Percentiles rank a stretch among this genome's conserved stretches.
Evolutionary conservation across 2,888 invertebrate genomes (phyloP).

Genomic region (Aporophyla nigra): DNA sequence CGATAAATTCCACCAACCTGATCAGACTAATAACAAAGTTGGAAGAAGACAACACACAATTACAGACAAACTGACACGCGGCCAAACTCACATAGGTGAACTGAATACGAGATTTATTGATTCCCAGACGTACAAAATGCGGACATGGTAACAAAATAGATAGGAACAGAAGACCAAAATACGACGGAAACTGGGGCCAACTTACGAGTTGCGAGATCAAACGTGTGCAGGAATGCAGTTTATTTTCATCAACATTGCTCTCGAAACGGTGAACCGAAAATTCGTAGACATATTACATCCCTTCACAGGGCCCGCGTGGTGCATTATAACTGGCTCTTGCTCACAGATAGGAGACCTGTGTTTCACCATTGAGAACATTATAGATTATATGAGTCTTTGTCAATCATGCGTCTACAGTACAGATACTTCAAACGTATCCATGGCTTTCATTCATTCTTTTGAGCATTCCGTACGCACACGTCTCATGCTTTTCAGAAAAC

Average conservation of each 20-base stretch:
- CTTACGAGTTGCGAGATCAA: neutral
- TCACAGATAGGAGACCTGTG: neutral
- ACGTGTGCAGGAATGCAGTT: neutral
- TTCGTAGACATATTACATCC: neutral
- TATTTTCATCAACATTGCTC: neutral
- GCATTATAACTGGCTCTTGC: neutral
- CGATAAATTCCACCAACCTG: constrained; percentile 22
- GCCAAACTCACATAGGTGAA: constrained; percentile 52
- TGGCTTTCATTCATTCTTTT: neutral
- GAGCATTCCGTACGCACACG: no score
- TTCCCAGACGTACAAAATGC: constrained; percentile 61
- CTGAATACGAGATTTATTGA: constrained; percentile 70
- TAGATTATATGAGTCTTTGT: neutral
- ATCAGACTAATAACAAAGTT: constrained; percentile 62
- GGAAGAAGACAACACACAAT: constrained; percentile 60
- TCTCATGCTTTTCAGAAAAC: no score
- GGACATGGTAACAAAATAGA: neutral
- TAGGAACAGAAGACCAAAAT: neutral
- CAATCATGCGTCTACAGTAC: no score
- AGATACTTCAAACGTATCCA: neutral
- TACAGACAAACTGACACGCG: constrained; percentile 61
- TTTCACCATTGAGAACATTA: neutral
- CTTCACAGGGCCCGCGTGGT: no score
- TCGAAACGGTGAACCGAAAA: neutral
- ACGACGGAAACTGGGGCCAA: neutral